Conservation (phyloP, 37 sponge, comb jelly and placozoan genomes). For the Aplysina aerophoba region DNA sequence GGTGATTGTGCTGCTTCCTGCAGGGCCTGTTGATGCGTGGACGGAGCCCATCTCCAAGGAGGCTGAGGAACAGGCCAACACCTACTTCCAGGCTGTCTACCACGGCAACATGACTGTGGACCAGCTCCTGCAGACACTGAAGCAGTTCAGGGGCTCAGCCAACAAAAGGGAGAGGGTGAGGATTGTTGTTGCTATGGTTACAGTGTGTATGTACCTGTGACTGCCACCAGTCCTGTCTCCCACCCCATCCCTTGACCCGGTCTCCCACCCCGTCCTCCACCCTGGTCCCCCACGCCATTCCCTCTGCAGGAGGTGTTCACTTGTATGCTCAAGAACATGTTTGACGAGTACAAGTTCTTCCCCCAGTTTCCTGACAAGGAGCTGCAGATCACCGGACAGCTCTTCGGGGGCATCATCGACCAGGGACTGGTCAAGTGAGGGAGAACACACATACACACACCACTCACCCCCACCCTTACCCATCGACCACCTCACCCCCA, state of each 20-base stretch:
- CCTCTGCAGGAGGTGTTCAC: conserved; percentile 81
- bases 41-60: conserved; percentile 75
- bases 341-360: conserved; percentile 99
- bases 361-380: conserved; percentile 97
- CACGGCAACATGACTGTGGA: conserved; percentile 82
- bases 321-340: conserved; percentile 95
- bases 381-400: conserved; percentile 93
- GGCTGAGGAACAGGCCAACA: conserved; percentile 95
- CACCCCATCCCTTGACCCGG: conserved; percentile 3
- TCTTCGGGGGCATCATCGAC: conserved; percentile 98
- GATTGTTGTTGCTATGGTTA: no score
- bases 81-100: conserved; percentile 89
- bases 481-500: no score
- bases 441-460: no score
- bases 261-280: neutral
- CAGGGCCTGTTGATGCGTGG: conserved; percentile 2
- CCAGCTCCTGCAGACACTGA: conserved; percentile 78
- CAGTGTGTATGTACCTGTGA: no score
- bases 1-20: neutral
- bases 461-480: no score
- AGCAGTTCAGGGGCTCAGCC: conserved; percentile 84
- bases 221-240: neutral
- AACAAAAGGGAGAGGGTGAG: conserved; percentile 83
- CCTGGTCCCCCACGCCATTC: neutral
- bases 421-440: conserved; percentile 89